Percentiles rank a stretch among this genome's conserved stretches.
These are phyloP conservation scores for Panurus biarmicus DNA, from an alignment of 2,113 vertebrate genomes.

Conservation along the genomic window DNA sequence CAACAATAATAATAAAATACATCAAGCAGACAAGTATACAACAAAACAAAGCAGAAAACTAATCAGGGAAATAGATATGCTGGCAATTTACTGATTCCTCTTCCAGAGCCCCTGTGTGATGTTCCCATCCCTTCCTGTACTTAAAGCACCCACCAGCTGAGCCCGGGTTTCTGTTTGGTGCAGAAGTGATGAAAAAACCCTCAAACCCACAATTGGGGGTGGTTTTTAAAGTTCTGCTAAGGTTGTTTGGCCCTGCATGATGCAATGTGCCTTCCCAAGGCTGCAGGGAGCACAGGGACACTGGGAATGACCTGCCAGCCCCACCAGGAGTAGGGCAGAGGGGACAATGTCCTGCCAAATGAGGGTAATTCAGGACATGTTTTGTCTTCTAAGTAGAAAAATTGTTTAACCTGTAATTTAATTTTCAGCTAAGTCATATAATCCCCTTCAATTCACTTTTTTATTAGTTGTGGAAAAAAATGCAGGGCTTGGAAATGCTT, in stretches of 20 bases:
- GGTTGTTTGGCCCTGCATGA: accelerated
- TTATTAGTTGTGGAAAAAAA: not conserved
- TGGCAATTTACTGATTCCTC: not conserved
- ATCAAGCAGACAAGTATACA: not conserved
- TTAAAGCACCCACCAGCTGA: not conserved
- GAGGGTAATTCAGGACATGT: not conserved
- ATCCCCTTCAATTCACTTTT: not conserved
- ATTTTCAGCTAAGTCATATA: not conserved
- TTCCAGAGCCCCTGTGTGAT: not conserved
- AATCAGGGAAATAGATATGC: not conserved
- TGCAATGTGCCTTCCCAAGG: not conserved
- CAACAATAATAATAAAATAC: not conserved
- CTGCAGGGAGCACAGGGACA: not conserved
- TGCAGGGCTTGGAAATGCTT: accelerated
- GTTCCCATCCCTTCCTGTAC: accelerated
- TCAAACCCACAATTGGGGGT: not conserved
- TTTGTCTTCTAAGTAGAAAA: not conserved
- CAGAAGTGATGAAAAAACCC: not conserved
- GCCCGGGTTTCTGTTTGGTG: not conserved
- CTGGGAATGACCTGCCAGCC: not conserved
- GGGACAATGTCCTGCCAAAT: not conserved
- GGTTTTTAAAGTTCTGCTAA: not conserved
- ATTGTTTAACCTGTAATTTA: not conserved
- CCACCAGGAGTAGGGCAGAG: not conserved
- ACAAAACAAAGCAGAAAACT: not conserved